A percentile compares a stretch with the other conserved stretches of the same genome.
Evolutionary conservation across 2,113 vertebrate species (phyloP).

Genomic region (Arvicanthis niloticus): DNA sequence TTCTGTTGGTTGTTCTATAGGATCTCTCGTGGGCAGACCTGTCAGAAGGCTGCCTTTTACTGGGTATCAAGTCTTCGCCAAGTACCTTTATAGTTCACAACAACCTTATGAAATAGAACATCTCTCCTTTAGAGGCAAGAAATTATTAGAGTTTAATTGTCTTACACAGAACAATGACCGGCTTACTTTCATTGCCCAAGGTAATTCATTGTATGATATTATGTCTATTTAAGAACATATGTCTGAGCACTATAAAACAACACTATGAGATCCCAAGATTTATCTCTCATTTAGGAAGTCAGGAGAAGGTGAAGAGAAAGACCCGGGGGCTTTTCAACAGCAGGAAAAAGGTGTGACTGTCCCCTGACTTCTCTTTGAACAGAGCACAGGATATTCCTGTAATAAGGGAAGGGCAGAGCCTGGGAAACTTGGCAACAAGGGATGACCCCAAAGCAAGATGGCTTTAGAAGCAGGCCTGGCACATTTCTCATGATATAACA

Average conservation of each 20-base stretch:
- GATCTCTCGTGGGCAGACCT: neutral
- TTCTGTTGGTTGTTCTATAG: neutral
- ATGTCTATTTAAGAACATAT: slow-evolving; percentile 45
- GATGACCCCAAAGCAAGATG: neutral
- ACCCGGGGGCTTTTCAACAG: slow-evolving; percentile 5
- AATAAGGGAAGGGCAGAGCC: neutral
- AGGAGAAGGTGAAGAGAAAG: neutral
- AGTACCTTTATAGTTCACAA: neutral
- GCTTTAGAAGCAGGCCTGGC: neutral
- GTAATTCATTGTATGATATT: neutral
- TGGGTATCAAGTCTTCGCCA: neutral
- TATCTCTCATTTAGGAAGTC: slow-evolving; percentile 36
- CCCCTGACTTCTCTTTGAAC: neutral
- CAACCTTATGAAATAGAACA: neutral
- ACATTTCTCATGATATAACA: slow-evolving; percentile 9
- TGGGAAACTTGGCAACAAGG: neutral
- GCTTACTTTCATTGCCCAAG: neutral
- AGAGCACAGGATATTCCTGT: neutral
- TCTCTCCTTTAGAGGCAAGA: neutral
- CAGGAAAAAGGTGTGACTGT: neutral
- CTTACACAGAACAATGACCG: neutral
- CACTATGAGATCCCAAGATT: neutral
- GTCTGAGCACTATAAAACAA: slow-evolving; percentile 46
- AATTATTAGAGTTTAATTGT: neutral
- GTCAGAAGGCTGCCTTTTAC: neutral